Evolutionary conservation across 2,888 invertebrate genomes (phyloP).

Genomic region (Buathra laborator): DNA sequence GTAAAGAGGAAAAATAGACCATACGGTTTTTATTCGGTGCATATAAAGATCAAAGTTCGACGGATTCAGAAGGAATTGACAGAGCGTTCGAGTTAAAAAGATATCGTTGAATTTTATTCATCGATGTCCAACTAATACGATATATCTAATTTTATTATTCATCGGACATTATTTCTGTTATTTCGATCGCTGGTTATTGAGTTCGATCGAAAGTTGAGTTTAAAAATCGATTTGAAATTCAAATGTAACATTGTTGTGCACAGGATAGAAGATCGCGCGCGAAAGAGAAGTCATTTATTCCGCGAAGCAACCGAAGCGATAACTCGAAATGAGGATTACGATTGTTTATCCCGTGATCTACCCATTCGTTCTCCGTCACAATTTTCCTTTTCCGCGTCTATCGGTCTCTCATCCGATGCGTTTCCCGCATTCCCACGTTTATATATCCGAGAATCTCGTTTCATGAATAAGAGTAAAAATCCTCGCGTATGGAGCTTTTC

Average conservation of each 20-base stretch:
- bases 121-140: too few relatives aligned
- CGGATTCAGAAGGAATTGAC: too few relatives aligned
- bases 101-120: too few relatives aligned
- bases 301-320: conserved; percentile 35
- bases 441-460: conserved; percentile 57
- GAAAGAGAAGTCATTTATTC: conserved; percentile 31
- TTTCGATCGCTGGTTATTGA: background rate
- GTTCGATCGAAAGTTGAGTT: background rate
- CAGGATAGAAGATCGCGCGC: background rate
- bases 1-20: too few relatives aligned
- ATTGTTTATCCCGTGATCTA: conserved; percentile 36
- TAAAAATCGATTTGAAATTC: background rate
- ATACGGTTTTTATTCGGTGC: too few relatives aligned
- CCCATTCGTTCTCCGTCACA: conserved; percentile 5
- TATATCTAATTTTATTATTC: too few relatives aligned
- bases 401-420: conserved; percentile 34
- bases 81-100: too few relatives aligned
- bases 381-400: background rate
- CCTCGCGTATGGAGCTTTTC: background rate
- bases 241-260: background rate
- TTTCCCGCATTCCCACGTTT: conserved; percentile 51
- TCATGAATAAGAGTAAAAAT: conserved; percentile 44
- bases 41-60: too few relatives aligned
- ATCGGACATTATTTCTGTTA: too few relatives aligned
- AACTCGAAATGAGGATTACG: conserved; percentile 44